Percentiles rank a stretch among this genome's conserved stretches.
phyloP scores from a whole-genome alignment of 2,113 vertebrate species.

The Halichoeres trimaculatus region DNA sequence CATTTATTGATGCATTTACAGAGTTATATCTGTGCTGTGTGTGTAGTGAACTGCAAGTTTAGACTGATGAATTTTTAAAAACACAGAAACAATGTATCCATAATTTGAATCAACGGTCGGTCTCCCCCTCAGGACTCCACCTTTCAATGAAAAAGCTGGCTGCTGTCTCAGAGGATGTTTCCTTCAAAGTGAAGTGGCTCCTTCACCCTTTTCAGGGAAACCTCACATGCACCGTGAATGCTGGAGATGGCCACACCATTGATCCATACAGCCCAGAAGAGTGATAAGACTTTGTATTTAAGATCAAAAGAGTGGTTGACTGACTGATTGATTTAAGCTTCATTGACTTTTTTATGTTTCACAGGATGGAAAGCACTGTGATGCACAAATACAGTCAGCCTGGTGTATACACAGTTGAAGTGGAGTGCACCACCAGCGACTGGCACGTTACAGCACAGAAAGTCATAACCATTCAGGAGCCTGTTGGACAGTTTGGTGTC shows the following conservation, averaged over 20 bases:
- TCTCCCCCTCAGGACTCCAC: constrained; percentile 84
- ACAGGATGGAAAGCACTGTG: constrained; percentile 83
- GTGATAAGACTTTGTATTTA: constrained; percentile 73
- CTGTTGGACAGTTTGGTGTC: constrained; percentile 75
- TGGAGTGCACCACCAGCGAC: constrained; percentile 91
- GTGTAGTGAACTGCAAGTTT: too few species aligned
- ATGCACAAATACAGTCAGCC: constrained; percentile 85
- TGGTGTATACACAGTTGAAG: constrained; percentile 86
- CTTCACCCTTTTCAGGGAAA: constrained; percentile 92
- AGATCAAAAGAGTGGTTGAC: background rate
- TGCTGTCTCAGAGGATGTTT: constrained; percentile 87
- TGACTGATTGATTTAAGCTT: background rate
- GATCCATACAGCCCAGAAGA: constrained; percentile 88
- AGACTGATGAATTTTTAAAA: background rate
- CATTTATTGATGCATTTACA: background rate
- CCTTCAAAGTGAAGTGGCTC: constrained; percentile 89
- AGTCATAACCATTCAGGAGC: constrained; percentile 83
- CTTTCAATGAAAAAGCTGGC: constrained; percentile 81
- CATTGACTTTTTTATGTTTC: constrained; percentile 4
- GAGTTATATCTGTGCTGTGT: background rate
- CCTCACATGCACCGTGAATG: constrained; percentile 89
- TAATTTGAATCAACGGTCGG: background rate
- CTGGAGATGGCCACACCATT: constrained; percentile 89
- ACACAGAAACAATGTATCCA: background rate
- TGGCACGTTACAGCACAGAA: constrained; percentile 91